Evolutionary conservation across 2,113 vertebrate species (phyloP), one percentile per base, ranked within the genome.

Genomic region (Coryphaenoides rupestris): DNA sequence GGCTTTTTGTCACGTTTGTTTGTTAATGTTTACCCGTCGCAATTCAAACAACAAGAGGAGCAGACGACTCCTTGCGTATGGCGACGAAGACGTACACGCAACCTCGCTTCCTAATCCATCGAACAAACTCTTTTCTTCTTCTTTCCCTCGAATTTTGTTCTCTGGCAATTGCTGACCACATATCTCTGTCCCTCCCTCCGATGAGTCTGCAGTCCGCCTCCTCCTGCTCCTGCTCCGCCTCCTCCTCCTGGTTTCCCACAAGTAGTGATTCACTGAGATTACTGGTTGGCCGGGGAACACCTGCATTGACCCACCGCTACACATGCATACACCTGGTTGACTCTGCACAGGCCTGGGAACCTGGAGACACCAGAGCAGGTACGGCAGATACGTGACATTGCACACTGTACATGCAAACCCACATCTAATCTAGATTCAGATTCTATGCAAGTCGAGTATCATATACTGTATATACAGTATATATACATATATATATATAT

Each of bases 261-360:
- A 63, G 23, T 17, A 61, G 55, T 54, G 46, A 21, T 69, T 70
- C 61, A 65, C 69, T 72, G 65, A 80, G 76, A 86, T 79, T 87
- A 75, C 21, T 85, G 79, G 79, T 75, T 89, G 21, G 54, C 70
- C 65, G 55, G 70, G 65, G 56, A 88, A 88, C 87, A 92, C 88
- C 88, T 91, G 88, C 61, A 79, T 1, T 21, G 68, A 62, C 57
- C 74, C 62, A 74, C 55, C 69, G 65, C 68, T 26, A 1, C 65
- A 81, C 47, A 66, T 49, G 24, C 3, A 58, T 79, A 86, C 86
- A 90, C 85, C 83, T 92, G 86, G 75, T 91, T 78, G 63, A 66
- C 56, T 68, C 50, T 58, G 52, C 47, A 53, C 57, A 69, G 24
- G 54, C 72, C 60, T 81, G 57, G 26, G 55, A 82, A 84, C 62